Base-by-base conservation (phyloP, 1,140 invertebrate genomes). In the Brachionus manjavacas region DNA sequence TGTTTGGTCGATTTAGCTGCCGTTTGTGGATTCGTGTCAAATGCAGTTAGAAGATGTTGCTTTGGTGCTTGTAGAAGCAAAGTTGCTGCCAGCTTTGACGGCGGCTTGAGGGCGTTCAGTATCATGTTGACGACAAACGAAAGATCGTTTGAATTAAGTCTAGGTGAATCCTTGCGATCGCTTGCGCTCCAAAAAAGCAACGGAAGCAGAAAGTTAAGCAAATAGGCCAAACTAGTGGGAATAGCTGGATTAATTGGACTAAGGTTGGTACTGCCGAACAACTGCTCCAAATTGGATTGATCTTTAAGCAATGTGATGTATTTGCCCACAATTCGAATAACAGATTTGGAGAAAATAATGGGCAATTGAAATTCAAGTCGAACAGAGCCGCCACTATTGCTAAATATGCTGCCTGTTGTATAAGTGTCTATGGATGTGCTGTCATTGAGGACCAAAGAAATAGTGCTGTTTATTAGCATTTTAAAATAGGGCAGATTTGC, bases 1-100 rank as follows among this genome's bases (percentile, higher is more conserved):
- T 81, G 79, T 43, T 60, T 81, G 14, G 79, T 31, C 14, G 79
- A 81, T 81, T 81, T 81, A 25, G 52, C 55, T 25, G 28, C 31
- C 7, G 31, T 12, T 28, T 60, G 31, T 25, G 79, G 46, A 81
- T 81, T 68, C 25, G 35, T 28, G 16, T 68, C 60, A 52, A 76
- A 49, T 9, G 72, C 72, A 46, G 1, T 46, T 16, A 81, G 52
- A 68, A 39, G 31, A 20, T 81, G 79, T 25, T 81, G 79, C 16
- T 43, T 60, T 11, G 79, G 79, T 68, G 79, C 79, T 68, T 81
- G 79, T n/a, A 81, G 23, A 16, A 81, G 25, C 12, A 83, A 14
- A 41, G 80, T 68, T 3, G 80, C 60, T 4, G 80, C 80, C n/a
- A 83, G 31, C 31, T 83, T 83, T 8, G 80, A 83, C n/a, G 80